These are phyloP conservation scores for Leptopterna dolabrata DNA, from an alignment of 2,888 invertebrate genomes.

Conservation along the genomic window DNA sequence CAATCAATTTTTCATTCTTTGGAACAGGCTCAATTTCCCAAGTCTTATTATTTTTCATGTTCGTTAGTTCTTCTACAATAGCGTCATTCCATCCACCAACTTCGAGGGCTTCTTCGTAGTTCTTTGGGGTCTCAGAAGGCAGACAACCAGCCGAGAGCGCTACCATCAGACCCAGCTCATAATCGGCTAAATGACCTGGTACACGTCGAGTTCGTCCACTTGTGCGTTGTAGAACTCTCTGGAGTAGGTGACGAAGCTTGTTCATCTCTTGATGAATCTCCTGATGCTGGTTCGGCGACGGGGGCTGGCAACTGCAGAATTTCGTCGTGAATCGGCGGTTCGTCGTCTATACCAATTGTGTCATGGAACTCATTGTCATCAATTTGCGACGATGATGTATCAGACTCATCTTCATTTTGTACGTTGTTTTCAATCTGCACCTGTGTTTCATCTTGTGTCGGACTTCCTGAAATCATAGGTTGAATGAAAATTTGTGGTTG, in stretches of 20 bases:
- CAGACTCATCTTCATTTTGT: no score
- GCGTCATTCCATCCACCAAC: slow-evolving; percentile 5
- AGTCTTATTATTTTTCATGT: background rate
- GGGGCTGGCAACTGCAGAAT: no score
- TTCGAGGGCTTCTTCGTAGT: background rate
- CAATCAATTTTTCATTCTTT: background rate
- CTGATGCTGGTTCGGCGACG: no score
- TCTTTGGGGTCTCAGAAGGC: slow-evolving; percentile 15
- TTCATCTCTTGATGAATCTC: no score
- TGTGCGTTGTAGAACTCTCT: background rate
- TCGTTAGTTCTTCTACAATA: background rate
- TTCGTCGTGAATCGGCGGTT: no score
- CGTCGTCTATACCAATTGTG: no score
- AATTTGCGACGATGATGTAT: no score
- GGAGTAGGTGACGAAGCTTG: no score
- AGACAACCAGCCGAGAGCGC: slow-evolving; percentile 10
- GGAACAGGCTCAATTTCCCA: background rate
- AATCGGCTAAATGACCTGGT: background rate
- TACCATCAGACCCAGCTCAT: background rate
- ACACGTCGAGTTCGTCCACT: background rate
- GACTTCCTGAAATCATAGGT: background rate
- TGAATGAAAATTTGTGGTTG: background rate
- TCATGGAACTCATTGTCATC: no score
- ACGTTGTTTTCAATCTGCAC: background rate
- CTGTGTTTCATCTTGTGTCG: background rate